Evolutionary conservation across 2,797 vertebrate species (phyloP).

Genomic region (Xenentodon cancila): DNA sequence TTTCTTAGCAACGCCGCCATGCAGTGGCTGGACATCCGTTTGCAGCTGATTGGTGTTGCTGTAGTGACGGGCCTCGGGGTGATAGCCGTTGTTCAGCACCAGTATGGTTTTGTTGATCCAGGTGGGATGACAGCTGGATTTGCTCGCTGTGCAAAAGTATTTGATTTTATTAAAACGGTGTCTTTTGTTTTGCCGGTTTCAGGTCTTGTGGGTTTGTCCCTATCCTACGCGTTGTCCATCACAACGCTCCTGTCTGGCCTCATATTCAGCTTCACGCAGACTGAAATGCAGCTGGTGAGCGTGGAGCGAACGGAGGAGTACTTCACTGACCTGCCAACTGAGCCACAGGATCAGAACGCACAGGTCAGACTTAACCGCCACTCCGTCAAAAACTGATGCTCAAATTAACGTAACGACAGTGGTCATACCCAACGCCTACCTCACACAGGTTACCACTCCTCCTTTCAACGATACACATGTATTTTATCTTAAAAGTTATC

Average conservation of each 20-base stretch:
- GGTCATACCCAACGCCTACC: too few species aligned
- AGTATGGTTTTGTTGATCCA: slow-evolving; percentile 85
- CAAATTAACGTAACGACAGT: not conserved
- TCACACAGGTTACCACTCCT: too few species aligned
- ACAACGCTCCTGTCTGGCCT: slow-evolving; percentile 90
- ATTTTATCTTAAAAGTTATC: too few species aligned
- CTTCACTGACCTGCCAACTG: slow-evolving; percentile 83
- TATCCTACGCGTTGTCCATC: slow-evolving; percentile 94
- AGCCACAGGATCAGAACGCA: slow-evolving; percentile 79
- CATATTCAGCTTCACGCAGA: slow-evolving; percentile 92
- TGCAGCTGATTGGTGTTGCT: slow-evolving; percentile 93
- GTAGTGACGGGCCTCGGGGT: slow-evolving; percentile 87
- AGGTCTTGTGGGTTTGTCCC: slow-evolving; percentile 93
- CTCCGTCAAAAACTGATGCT: too few species aligned
- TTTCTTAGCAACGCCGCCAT: slow-evolving; percentile 88
- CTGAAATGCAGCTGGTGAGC: slow-evolving; percentile 96
- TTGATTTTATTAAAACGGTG: not conserved
- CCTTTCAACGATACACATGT: too few species aligned
- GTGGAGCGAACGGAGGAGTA: slow-evolving; percentile 95
- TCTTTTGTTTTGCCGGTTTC: not conserved
- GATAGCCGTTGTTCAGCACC: slow-evolving; percentile 91
- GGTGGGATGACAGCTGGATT: slow-evolving; percentile 74
- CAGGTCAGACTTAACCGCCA: slow-evolving; percentile 76
- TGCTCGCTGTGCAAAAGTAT: not conserved
- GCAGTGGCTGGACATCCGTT: slow-evolving; percentile 96